These are phyloP conservation scores for Thymallus thymallus DNA, from an alignment of 2,113 vertebrate genomes.

Conservation along the genomic window DNA sequence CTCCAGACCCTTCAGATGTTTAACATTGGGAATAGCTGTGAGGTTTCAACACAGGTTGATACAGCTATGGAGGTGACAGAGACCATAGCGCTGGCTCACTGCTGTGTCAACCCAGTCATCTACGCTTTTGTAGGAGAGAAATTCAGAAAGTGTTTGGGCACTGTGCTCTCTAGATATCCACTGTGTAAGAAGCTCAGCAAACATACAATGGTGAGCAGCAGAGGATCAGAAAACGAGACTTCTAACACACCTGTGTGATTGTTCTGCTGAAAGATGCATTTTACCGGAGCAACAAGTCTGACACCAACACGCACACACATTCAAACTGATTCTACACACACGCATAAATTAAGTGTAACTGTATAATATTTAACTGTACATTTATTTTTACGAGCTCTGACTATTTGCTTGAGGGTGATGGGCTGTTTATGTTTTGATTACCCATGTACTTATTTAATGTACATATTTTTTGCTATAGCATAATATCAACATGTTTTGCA, in stretches of 20 bases:
- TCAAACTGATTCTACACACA: too few relatives aligned
- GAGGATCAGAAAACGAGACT: constrained; percentile 68
- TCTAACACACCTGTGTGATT: constrained; percentile 67
- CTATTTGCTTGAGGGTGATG: too few relatives aligned
- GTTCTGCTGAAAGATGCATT: not conserved
- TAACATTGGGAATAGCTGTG: constrained; percentile 46
- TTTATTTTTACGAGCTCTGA: too few relatives aligned
- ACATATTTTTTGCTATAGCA: too few relatives aligned
- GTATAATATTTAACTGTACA: too few relatives aligned
- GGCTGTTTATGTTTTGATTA: too few relatives aligned
- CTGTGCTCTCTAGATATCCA: constrained; percentile 32
- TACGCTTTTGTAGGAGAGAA: constrained; percentile 87
- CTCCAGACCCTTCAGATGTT: constrained; percentile 73
- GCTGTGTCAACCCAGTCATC: constrained; percentile 86
- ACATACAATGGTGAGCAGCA: constrained; percentile 17
- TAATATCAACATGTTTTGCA: too few relatives aligned
- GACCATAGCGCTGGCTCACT: constrained; percentile 78
- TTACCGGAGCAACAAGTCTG: too few relatives aligned
- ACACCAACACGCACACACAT: too few relatives aligned
- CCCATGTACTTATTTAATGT: too few relatives aligned
- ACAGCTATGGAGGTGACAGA: constrained; percentile 69
- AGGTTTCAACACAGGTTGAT: constrained; percentile 23
- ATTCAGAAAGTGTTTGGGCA: constrained; percentile 80
- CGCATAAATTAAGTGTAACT: too few relatives aligned
- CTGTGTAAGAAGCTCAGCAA: constrained; percentile 33